A percentile compares a stretch with the other conserved stretches of the same genome.
These are phyloP conservation scores for Pelobates fuscus DNA, from an alignment of 2,113 vertebrate genomes.

Conservation along the genomic window DNA sequence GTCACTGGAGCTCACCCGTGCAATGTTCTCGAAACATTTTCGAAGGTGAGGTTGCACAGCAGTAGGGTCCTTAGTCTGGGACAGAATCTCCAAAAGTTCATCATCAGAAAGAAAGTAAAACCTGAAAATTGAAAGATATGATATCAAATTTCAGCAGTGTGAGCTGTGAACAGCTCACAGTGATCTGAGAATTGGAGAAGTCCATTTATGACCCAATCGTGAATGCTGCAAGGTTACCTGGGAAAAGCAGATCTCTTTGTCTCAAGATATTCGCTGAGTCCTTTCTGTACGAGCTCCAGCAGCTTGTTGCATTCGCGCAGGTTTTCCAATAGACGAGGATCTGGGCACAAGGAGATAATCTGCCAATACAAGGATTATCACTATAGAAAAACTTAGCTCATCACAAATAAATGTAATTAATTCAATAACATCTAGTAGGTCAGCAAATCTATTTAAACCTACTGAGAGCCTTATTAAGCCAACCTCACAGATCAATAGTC, in stretches of 20 bases:
- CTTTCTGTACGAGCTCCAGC: constrained; percentile 86
- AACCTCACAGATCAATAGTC: background rate
- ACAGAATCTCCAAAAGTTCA: constrained; percentile 88
- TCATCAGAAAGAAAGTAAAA: constrained; percentile 95
- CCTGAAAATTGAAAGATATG: constrained; percentile 64
- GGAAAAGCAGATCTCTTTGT: constrained; percentile 80
- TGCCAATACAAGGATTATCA: constrained; percentile 51
- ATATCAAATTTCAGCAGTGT: background rate
- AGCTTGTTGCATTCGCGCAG: constrained; percentile 76
- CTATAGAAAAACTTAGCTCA: background rate
- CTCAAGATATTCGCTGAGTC: constrained; percentile 87
- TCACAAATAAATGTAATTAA: background rate
- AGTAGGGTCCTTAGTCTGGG: constrained; percentile 87
- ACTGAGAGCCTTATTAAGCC: background rate
- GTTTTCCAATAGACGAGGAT: constrained; percentile 71
- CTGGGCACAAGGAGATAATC: constrained; percentile 84
- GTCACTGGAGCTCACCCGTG: constrained; percentile 63
- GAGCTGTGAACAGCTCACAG: background rate
- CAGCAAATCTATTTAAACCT: background rate
- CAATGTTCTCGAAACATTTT: constrained; percentile 92
- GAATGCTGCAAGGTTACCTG: constrained; percentile 65
- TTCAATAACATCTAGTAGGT: background rate
- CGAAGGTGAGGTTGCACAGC: constrained; percentile 87
- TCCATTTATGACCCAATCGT: too few relatives aligned
- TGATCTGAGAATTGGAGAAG: background rate